Conservation (phyloP, 1,140 invertebrate genomes). For the Cepaea nemoralis region DNA sequence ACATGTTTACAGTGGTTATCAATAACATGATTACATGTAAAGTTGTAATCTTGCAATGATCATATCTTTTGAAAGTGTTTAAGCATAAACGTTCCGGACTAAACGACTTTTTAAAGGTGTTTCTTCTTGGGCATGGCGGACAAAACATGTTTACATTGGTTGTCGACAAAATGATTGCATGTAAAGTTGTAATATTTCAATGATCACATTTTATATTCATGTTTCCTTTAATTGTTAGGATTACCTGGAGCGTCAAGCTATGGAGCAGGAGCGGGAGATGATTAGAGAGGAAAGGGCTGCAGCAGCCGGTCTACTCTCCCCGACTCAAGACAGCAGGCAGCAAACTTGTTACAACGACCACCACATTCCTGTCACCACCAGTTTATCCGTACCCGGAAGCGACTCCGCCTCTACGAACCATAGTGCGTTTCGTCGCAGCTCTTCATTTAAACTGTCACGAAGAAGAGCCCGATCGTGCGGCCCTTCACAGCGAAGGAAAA, state of each 20-base stretch:
- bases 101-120: no score
- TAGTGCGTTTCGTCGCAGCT: constrained; percentile 28
- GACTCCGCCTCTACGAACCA: constrained; percentile 23
- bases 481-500: constrained; percentile 26
- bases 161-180: no score
- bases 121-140: no score
- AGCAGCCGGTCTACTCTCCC: constrained; percentile 31
- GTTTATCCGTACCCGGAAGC: constrained; percentile 40
- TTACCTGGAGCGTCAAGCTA: constrained; percentile 47
- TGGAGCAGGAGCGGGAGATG: constrained; percentile 41
- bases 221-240: constrained; percentile 33
- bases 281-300: constrained; percentile 39
- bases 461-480: constrained; percentile 44
- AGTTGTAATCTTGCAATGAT: no score
- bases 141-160: no score
- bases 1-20: no score
- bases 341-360: constrained; percentile 20
- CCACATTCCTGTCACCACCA: constrained; percentile 20
- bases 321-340: constrained; percentile 18
- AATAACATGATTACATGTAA: no score
- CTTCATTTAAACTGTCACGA: constrained; percentile 44
- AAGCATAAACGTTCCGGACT: no score
- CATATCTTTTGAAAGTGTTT: no score
- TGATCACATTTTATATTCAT: not conserved
- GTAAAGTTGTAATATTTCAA: no score